phyloP scores from a whole-genome alignment of 2,113 vertebrate species.

The Xenopus laevis region DNA sequence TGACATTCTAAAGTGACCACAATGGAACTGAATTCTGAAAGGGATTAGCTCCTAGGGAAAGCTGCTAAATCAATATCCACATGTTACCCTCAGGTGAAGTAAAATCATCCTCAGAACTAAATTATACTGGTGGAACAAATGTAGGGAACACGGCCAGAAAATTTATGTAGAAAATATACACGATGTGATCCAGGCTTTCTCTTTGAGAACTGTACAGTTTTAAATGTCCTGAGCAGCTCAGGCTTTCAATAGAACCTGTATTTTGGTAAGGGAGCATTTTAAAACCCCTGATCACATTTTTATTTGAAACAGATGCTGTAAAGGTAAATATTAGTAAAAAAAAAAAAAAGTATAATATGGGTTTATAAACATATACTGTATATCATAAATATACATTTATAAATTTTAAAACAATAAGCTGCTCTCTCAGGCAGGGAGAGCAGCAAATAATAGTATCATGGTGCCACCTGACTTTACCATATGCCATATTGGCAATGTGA shows the following conservation, averaged over 20 bases:
- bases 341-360: no score
- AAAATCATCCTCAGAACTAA: neutral
- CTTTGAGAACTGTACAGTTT: neutral
- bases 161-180: constrained; percentile 6
- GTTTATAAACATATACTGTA: no score
- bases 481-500: no score
- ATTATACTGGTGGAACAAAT: constrained; percentile 1
- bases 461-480: no score
- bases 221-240: neutral
- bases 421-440: no score
- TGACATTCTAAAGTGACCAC: neutral
- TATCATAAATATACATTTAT: no score
- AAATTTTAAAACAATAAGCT: no score
- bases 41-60: constrained; percentile 7
- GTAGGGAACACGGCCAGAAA: neutral
- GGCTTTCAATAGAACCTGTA: no score
- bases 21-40: neutral
- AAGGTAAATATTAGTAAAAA: neutral
- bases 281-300: neutral
- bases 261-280: no score
- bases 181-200: neutral
- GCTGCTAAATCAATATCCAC: constrained; percentile 13
- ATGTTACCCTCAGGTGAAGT: neutral
- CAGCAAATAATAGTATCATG: no score
- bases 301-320: neutral